These are phyloP conservation scores for Epinephelus awoara DNA, from an alignment of 2,797 vertebrate species.

Conservation along the genomic window DNA sequence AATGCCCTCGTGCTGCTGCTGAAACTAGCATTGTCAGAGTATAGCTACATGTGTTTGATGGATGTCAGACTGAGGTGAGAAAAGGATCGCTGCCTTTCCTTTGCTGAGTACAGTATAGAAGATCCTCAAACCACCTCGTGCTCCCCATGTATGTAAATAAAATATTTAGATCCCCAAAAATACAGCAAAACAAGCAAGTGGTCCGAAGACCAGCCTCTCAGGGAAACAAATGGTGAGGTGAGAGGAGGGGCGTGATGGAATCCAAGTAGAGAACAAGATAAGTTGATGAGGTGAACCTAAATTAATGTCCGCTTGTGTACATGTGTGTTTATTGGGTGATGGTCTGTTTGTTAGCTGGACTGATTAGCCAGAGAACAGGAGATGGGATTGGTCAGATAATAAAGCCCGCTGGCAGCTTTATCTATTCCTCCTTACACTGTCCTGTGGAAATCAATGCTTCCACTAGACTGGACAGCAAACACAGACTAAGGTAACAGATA, in stretches of 20 bases:
- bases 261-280: neutral
- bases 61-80: conserved; percentile 44
- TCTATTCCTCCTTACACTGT: conserved; percentile 17
- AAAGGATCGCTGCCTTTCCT: neutral
- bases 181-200: neutral
- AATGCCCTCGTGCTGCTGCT: conserved; percentile 47
- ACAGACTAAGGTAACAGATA: conserved; percentile 16
- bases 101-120: neutral
- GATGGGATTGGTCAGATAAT: conserved; percentile 36
- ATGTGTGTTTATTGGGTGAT: conserved; percentile 10
- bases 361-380: conserved; percentile 22
- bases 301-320: conserved; percentile 10
- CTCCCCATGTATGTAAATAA: conserved; percentile 24
- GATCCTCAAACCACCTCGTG: conserved; percentile 16
- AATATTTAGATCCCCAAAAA: conserved; percentile 19
- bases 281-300: conserved; percentile 16
- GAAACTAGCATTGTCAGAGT: conserved; percentile 36
- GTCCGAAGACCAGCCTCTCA: neutral
- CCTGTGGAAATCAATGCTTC: conserved; percentile 31
- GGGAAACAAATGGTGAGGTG: neutral
- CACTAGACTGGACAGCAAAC: conserved; percentile 18
- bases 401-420: conserved; percentile 47
- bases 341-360: conserved; percentile 1
- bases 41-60: conserved; percentile 42
- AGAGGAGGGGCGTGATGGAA: neutral